phyloP scores from a whole-genome alignment of 2,113 vertebrate genomes.

The Martes martes region DNA sequence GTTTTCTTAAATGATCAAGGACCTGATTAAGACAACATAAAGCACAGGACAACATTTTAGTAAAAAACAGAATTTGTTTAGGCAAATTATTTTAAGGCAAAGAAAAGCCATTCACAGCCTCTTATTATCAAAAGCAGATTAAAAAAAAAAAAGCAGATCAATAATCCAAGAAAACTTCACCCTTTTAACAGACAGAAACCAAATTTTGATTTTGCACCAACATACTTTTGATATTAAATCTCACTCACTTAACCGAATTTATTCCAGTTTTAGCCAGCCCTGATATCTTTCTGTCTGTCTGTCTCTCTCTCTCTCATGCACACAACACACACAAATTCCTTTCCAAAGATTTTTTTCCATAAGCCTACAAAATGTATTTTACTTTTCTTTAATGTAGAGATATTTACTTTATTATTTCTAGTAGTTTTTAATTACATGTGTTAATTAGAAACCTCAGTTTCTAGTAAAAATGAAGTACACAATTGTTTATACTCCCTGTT shows the following conservation, averaged over 20 bases:
- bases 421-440: not conserved
- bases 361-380: not conserved
- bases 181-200: not conserved
- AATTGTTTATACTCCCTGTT: not conserved
- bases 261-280: not conserved
- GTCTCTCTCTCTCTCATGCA: not conserved
- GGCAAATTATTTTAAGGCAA: not conserved
- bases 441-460: not conserved
- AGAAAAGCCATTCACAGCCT: not conserved
- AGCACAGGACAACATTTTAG: not conserved
- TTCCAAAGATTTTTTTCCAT: not conserved
- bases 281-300: not conserved
- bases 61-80: not conserved
- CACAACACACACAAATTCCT: not conserved
- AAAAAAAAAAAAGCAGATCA: not conserved
- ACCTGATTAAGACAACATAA: not conserved
- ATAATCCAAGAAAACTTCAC: not conserved
- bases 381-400: not conserved
- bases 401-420: not conserved
- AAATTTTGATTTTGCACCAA: not conserved
- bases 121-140: not conserved
- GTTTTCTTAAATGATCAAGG: not conserved
- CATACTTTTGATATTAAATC: not conserved
- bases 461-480: not conserved
- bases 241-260: not conserved